These are phyloP conservation scores for Agrypnia vestita DNA, from an alignment of 1,140 invertebrate species.

Conservation along the genomic window DNA sequence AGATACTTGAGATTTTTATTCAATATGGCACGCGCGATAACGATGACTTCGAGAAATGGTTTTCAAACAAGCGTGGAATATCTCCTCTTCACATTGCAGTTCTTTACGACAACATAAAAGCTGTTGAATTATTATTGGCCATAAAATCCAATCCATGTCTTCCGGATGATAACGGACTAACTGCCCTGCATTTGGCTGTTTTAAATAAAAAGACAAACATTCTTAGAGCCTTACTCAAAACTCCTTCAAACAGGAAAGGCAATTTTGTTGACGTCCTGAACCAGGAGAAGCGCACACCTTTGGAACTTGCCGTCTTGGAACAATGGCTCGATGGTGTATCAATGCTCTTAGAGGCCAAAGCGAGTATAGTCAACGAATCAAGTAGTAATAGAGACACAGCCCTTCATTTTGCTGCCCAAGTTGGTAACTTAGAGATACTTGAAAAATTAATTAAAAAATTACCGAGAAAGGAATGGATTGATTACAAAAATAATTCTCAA, in stretches of 20 bases:
- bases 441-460: conserved; percentile 74
- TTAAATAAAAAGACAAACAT: conserved; percentile 53
- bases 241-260: neutral
- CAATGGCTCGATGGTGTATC: conserved; percentile 74
- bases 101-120: conserved; percentile 71
- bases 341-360: conserved; percentile 80
- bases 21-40: conserved; percentile 25
- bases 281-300: conserved; percentile 67
- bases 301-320: conserved; percentile 68
- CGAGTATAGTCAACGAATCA: conserved; percentile 76
- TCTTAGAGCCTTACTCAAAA: conserved; percentile 22
- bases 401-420: conserved; percentile 74
- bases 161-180: conserved; percentile 73
- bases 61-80: conserved; percentile 14
- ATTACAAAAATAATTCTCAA: conserved; percentile 68
- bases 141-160: conserved; percentile 72
- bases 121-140: conserved; percentile 72
- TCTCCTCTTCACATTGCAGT: conserved; percentile 78
- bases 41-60: neutral
- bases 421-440: conserved; percentile 77
- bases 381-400: conserved; percentile 76
- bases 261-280: conserved; percentile 67
- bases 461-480: conserved; percentile 69
- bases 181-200: conserved; percentile 77
- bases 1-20: conserved; percentile 33